Base-by-base conservation (phyloP, 2,113 vertebrate genomes). In the Nothobranchius furzeri region DNA sequence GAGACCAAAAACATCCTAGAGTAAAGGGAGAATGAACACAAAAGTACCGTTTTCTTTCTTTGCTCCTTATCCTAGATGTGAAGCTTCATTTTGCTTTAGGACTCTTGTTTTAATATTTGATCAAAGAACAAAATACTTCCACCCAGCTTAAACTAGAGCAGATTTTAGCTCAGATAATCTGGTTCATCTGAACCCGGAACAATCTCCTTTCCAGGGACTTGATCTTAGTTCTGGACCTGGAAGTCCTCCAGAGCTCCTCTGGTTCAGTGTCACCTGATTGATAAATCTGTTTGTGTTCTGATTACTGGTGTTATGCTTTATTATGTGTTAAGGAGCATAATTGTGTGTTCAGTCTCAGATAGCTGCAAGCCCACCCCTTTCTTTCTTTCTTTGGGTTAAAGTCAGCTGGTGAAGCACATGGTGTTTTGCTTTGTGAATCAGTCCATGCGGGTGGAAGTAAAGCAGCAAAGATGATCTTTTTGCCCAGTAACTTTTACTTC, bases 401-500 rank as follows among this genome's bases (percentile, higher is more conserved):
- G 55, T 68, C n/a, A 45, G 51, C 59, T 53, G 67, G 70, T 60
- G 59, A 51, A 42, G 55, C 62, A 14, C 60, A 55, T 52, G 47
- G 4, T 36, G 20, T 64, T 15, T 43, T 17, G 45, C 37, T 35
- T 17, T 48, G 46, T 74, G 60, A 62, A 68, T 36, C 43, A 20
- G 57, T 35, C 49, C 52, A 35, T 52, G n/a, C 50, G 17, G 30
- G 43, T 60, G 20, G 58, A 60, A 59, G 56, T 60, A 73, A 71
- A 64, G 46, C 53, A 40, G 66, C 55, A 40, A 2, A 7, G 37
- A 8, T 40, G 24, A 75, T 62, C 67, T 46, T 67, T 81, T 77
- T 72, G 46, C 40, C 30, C 68, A 66, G 64, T 35, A 42, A 46
- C 60, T 58, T 77, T 59, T 73, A 10, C 45, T 58, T 68, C 6